Conservation (phyloP, 2,888 invertebrate genomes). For the Asteroscopus sphinx region DNA sequence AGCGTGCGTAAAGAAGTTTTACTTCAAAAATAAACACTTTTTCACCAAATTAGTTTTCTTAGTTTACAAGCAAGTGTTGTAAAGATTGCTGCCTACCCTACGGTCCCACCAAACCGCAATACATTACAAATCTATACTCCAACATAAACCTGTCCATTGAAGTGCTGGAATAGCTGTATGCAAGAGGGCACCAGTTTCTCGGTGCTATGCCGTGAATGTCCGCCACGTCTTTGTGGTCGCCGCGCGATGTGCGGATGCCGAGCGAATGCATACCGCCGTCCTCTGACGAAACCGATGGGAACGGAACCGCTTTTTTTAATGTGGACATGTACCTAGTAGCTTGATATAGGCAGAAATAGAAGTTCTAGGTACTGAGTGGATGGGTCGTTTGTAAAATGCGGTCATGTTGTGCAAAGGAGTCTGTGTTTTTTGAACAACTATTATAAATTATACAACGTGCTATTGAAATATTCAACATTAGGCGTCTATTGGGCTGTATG, state of each 20-base stretch:
- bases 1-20: too few relatives aligned
- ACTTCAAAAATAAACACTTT: too few relatives aligned
- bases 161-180: slow-evolving; percentile 85
- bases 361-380: slow-evolving; percentile 29
- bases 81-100: slow-evolving; percentile 1
- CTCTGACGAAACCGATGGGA: slow-evolving; percentile 64
- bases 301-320: slow-evolving; percentile 39
- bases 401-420: slow-evolving; percentile 3
- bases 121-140: slow-evolving; percentile 36
- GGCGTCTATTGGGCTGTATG: too few relatives aligned
- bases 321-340: slow-evolving; percentile 7
- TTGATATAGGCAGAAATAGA: slow-evolving; percentile 43
- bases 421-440: not conserved
- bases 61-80: not conserved
- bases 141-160: slow-evolving; percentile 77
- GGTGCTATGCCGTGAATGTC: slow-evolving; percentile 82
- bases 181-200: slow-evolving; percentile 74
- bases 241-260: slow-evolving; percentile 64
- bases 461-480: too few relatives aligned
- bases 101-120: not conserved
- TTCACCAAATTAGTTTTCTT: too few relatives aligned
- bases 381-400: slow-evolving; percentile 13
- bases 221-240: slow-evolving; percentile 82
- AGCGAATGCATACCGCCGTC: slow-evolving; percentile 71
- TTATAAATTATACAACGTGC: too few relatives aligned